Evolutionary conservation across 37 sponge, comb jelly and placozoan species (phyloP), one percentile per base, ranked within the genome.

Genomic region (Cliona cf. orientalis): DNA sequence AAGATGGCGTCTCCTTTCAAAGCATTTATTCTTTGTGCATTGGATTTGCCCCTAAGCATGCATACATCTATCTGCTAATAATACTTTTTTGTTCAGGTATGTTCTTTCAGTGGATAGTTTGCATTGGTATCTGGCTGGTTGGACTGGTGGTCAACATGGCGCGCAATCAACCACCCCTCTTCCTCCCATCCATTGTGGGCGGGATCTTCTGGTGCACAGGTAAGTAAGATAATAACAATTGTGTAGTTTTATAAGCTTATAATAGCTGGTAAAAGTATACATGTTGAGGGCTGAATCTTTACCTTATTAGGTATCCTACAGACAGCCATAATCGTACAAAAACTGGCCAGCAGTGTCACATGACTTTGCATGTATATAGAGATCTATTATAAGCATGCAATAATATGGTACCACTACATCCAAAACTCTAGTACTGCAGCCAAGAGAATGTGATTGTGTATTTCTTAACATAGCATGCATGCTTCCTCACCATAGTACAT

Each of bases 41-140:
- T 22, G 26, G 33, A 43, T 42, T 38, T 5, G 23, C 22, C 69
- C 23, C 66, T 11, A 28, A 25, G 25, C 39, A 32, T 17, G 45
- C 64, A 22, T 42, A 9, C 39, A 1, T n/a, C 23, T 31, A 53
- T 31, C 55, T 31, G 9, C 35, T 65, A 4, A 34, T 42, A 25
- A 3, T 58, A 19, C 33, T 33, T 39, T 32, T 21, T 1, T 42
- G 17, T 42, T 0, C 41, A 90, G 93, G 94, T 0, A 41, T 95
- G 68, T 95, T 95, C 84, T 95, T 95, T 46, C 96, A 95, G 69
- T 95, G 96, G 96, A 62, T 95, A 35, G 19, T 95, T 81, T 95
- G 92, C 65, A 75, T 95, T 43, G 96, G 90, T 3, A 92, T 95
- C 21, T 92, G 92, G 89, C 66, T 95, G 74, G 83, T 75, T 4